Percentiles rank a stretch among this genome's conserved stretches.
These are phyloP conservation scores for Xestia rhomboidea DNA, from an alignment of 2,888 invertebrate species.

Conservation along the genomic window DNA sequence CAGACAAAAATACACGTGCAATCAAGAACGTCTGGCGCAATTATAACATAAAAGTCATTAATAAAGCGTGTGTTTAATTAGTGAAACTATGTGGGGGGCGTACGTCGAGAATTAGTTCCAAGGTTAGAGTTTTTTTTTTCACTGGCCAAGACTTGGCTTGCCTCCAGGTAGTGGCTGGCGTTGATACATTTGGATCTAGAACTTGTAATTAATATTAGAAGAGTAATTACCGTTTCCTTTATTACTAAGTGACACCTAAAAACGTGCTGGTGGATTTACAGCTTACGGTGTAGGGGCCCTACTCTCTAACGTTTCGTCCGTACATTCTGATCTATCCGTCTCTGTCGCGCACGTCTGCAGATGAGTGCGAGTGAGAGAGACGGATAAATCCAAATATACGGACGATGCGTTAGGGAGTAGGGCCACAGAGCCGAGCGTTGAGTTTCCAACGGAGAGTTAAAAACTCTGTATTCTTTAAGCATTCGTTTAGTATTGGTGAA, in stretches of 20 bases:
- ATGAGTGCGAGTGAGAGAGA: no score
- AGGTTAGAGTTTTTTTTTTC: constrained; percentile 72
- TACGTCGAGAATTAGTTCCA: constrained; percentile 70
- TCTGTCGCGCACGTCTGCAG: no score
- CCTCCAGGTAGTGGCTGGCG: constrained; percentile 78
- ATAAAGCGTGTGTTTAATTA: constrained; percentile 65
- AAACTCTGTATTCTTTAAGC: not conserved
- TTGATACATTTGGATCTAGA: constrained; percentile 77
- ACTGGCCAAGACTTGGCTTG: constrained; percentile 74
- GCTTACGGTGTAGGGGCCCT: not conserved
- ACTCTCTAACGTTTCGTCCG: no score
- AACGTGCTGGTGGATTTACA: not conserved
- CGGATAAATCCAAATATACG: no score
- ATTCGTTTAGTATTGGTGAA: not conserved
- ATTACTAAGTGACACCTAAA: not conserved
- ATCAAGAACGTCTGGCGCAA: constrained; percentile 50
- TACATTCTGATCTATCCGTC: no score
- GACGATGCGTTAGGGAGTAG: no score
- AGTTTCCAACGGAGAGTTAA: not conserved
- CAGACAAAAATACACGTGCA: constrained; percentile 49
- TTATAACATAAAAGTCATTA: constrained; percentile 63
- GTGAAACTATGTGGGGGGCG: constrained; percentile 60
- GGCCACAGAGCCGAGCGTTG: not conserved
- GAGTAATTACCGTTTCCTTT: constrained; percentile 1
- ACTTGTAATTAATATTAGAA: constrained; percentile 55